A percentile compares a stretch with the other conserved stretches of the same genome.
These are phyloP conservation scores for Leuciscus waleckii DNA, from an alignment of 2,797 vertebrate species.

Conservation along the genomic window DNA sequence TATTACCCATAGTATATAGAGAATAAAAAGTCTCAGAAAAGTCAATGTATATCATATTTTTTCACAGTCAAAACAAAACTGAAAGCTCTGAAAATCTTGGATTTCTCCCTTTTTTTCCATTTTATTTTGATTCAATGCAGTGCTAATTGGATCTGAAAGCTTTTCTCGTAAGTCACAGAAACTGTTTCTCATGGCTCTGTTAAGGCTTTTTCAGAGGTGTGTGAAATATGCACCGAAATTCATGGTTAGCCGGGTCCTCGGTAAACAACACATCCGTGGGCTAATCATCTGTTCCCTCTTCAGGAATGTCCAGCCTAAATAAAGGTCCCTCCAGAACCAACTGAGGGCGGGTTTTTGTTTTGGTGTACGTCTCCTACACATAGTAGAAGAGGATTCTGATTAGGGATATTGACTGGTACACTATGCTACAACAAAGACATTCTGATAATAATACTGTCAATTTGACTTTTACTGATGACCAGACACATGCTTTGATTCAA, in stretches of 20 bases:
- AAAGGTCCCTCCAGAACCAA: slow-evolving; percentile 61
- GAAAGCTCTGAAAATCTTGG: neutral
- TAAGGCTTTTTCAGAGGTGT: slow-evolving; percentile 12
- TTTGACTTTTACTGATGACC: neutral
- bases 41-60: neutral
- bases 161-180: neutral
- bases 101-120: neutral
- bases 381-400: neutral
- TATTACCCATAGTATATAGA: neutral
- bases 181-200: slow-evolving; percentile 6
- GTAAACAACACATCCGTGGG: slow-evolving; percentile 40
- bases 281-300: slow-evolving; percentile 61
- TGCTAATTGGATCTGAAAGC: neutral
- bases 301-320: slow-evolving; percentile 66
- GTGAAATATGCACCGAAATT: slow-evolving; percentile 28
- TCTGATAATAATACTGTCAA: slow-evolving; percentile 3
- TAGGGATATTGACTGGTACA: neutral
- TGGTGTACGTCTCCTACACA: slow-evolving; percentile 22
- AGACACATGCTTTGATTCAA: neutral
- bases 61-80: slow-evolving; percentile 2
- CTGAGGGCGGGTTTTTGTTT: slow-evolving; percentile 63
- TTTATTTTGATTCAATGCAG: neutral
- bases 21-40: neutral
- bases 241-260: slow-evolving; percentile 13
- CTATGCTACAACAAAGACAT: neutral